These are phyloP conservation scores for Falcunculus frontatus DNA, from an alignment of 2,113 vertebrate genomes.

Conservation along the genomic window DNA sequence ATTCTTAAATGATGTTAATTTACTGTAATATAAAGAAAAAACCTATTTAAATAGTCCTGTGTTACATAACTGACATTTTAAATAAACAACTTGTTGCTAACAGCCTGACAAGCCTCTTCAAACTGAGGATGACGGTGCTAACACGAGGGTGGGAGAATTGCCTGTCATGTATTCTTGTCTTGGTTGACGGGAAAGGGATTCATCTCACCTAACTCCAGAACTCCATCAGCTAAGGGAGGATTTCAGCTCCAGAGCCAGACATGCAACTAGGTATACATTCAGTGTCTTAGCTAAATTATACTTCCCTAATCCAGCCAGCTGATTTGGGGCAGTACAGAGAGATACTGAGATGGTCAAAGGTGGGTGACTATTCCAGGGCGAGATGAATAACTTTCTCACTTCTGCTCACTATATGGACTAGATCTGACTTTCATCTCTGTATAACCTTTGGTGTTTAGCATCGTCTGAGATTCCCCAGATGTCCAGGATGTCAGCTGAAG, in stretches of 20 bases:
- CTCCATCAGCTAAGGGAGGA: not conserved
- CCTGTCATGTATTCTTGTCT: not conserved
- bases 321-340: not conserved
- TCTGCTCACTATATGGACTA: not conserved
- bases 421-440: not conserved
- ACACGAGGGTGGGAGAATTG: not conserved
- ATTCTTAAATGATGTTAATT: not conserved
- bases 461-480: not conserved
- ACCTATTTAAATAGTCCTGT: not conserved
- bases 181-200: not conserved
- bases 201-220: not conserved
- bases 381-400: not conserved
- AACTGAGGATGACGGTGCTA: not conserved
- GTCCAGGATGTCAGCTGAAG: not conserved
- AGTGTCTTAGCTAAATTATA: not conserved
- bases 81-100: slow-evolving; percentile 13
- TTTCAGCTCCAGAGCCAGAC: not conserved
- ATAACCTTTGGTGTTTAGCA: not conserved
- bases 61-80: slow-evolving; percentile 38
- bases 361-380: not conserved
- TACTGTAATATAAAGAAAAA: not conserved
- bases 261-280: not conserved
- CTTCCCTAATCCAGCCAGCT: not conserved
- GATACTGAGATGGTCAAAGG: not conserved
- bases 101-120: not conserved